Evolutionary conservation across 2,113 vertebrate species (phyloP).

Genomic region (Chionomys nivalis): DNA sequence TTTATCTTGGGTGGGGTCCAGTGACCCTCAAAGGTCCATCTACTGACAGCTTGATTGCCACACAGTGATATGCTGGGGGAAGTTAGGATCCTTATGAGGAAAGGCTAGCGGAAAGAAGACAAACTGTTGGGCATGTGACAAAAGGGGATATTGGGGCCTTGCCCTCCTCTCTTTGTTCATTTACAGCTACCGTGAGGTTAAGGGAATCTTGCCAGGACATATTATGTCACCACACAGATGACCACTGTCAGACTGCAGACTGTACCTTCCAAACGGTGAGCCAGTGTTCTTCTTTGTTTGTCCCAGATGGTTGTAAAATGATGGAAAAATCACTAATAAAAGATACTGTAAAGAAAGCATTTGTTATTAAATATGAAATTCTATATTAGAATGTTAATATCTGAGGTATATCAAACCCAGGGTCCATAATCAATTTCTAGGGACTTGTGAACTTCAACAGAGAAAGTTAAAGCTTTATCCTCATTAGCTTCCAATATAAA

Average conservation of each 20-base stretch:
- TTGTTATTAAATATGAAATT: not conserved
- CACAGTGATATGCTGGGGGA: not conserved
- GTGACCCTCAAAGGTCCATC: not conserved
- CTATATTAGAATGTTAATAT: not conserved
- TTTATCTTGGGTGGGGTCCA: not conserved
- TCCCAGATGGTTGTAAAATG: not conserved
- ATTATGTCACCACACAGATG: not conserved
- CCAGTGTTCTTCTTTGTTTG: not conserved
- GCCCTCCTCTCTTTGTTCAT: not conserved
- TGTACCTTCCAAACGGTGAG: not conserved
- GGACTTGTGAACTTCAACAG: not conserved
- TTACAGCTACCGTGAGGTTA: not conserved
- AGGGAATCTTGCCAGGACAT: not conserved
- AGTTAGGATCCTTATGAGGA: not conserved
- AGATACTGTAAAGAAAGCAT: not conserved
- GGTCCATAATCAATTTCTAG: not conserved
- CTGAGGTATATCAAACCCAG: not conserved
- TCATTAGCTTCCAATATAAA: not conserved
- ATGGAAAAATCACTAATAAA: not conserved
- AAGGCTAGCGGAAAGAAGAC: not conserved
- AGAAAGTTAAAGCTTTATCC: not conserved
- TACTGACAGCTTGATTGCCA: not conserved
- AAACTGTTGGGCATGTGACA: not conserved
- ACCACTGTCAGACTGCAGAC: not conserved
- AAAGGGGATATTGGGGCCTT: not conserved